Base-by-base conservation (phyloP, 2,797 vertebrate genomes). In the Macropodus opercularis region DNA sequence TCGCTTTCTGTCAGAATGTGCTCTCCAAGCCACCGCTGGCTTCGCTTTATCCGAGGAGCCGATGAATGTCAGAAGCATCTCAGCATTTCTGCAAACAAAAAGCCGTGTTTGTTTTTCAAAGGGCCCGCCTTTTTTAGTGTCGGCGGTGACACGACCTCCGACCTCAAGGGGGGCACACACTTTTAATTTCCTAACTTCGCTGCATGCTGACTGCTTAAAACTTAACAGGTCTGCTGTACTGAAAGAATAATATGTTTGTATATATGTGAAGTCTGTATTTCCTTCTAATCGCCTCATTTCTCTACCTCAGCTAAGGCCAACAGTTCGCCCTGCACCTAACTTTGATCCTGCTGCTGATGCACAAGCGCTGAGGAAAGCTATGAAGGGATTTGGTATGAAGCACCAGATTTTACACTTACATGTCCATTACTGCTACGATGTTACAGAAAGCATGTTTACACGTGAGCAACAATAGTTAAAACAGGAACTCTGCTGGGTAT, bases 361-460 rank as follows among this genome's bases (percentile, higher is more conserved):
- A 0, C 94, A 97, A 80, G 95, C 93, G 1, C 88, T 99, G 55
- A 92, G 96, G 85, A 99, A 98, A 87, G 96, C 97, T 0, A 98
- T 99, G 97, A 99, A 99, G 81, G 97, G 97, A 23, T 89, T 98
- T 14, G 97, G 97, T 99, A 87, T 64, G 94, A 12, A 32, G 8
- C 9, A 2, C 6, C 22, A 11, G 34, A 26, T 31, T 32, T 23
- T 41, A 10, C 44, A 27, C 9, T n/a, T 12, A 36, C 21, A 50
- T 56, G 43, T 8, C 15, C 3, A 18, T 21, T 7, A 7, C 14
- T 43, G 8, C 3, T 15, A 7, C 6, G 26, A 5, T 24, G 18
- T 40, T 17, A 12, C 7, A 36, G 49, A 63, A 23, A 4, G 0
- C 5, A 49, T n/a, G n/a, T n/a, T n/a, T n/a, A n/a, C n/a, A n/a